These are phyloP conservation scores for Semibalanus balanoides DNA, from an alignment of 1,140 invertebrate species.

Conservation along the genomic window DNA sequence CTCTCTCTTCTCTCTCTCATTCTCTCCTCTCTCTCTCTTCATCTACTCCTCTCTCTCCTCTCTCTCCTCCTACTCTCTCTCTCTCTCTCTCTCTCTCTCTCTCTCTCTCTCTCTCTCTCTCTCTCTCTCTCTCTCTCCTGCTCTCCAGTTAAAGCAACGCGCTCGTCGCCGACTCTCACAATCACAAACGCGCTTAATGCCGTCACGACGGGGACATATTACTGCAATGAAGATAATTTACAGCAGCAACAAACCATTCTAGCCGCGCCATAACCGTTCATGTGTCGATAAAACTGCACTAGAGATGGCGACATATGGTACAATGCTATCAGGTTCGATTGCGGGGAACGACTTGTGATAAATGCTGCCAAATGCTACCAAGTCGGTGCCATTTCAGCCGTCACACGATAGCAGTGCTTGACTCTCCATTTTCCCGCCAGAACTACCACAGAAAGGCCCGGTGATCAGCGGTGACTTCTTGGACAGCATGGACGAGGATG, in stretches of 20 bases:
- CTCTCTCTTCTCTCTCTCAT: too few species aligned
- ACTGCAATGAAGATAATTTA: not conserved
- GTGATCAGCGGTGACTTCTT: not conserved
- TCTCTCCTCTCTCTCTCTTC: too few species aligned
- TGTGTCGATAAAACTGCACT: not conserved
- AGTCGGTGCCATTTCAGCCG: not conserved
- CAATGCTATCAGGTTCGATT: not conserved
- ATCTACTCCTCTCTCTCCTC: too few species aligned
- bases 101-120: too few species aligned
- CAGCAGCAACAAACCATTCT: not conserved
- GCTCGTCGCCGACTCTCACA: too few species aligned
- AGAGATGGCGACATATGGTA: not conserved
- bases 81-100: too few species aligned
- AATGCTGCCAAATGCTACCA: not conserved
- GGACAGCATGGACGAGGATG: constrained; percentile 42
- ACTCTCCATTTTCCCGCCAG: not conserved
- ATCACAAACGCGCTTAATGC: too few species aligned
- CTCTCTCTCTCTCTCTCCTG: too few species aligned
- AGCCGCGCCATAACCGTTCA: not conserved
- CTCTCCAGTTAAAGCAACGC: too few species aligned
- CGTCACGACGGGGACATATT: not conserved
- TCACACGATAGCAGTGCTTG: not conserved
- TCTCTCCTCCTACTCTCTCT: too few species aligned
- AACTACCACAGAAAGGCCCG: not conserved
- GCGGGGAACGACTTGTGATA: not conserved